These are phyloP conservation scores for Microplitis demolitor DNA, from an alignment of 1,140 invertebrate genomes.

Conservation along the genomic window DNA sequence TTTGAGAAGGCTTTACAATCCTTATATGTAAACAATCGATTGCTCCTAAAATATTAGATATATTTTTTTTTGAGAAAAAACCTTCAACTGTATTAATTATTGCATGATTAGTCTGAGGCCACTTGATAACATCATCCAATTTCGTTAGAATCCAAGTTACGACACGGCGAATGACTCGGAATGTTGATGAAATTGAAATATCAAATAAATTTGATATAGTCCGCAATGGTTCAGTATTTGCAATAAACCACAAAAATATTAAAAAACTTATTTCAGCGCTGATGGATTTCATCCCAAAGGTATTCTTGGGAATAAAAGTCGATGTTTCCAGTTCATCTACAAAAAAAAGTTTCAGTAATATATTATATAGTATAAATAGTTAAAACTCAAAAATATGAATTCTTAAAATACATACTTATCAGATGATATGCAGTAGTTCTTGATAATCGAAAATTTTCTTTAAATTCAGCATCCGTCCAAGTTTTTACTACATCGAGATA, in stretches of 20 bases:
- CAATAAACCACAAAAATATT: slow-evolving; percentile 27
- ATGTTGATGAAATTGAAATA: slow-evolving; percentile 21
- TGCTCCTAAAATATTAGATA: slow-evolving; percentile 28
- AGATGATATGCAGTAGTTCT: slow-evolving; percentile 6
- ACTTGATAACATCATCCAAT: slow-evolving; percentile 22
- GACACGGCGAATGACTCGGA: slow-evolving; percentile 11
- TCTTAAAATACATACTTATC: slow-evolving; percentile 10
- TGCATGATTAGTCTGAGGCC: slow-evolving; percentile 5
- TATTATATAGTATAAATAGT: not conserved
- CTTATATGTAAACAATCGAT: slow-evolving; percentile 35
- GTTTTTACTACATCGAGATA: slow-evolving; percentile 17
- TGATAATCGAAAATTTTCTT: slow-evolving; percentile 17
- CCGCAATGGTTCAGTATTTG: slow-evolving; percentile 31
- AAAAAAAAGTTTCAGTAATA: not conserved
- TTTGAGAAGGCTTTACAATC: slow-evolving; percentile 28
- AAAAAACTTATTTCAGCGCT: slow-evolving; percentile 23
- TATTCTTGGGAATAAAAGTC: not conserved
- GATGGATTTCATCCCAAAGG: slow-evolving; percentile 21
- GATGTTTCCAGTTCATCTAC: slow-evolving; percentile 8
- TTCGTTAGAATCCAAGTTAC: slow-evolving; percentile 19
- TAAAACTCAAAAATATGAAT: not conserved
- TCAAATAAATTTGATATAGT: slow-evolving; percentile 30
- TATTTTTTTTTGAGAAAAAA: slow-evolving; percentile 13
- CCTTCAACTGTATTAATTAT: not conserved
- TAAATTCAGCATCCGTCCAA: slow-evolving; percentile 10